A percentile compares a stretch with the other conserved stretches of the same genome.
These are phyloP conservation scores for Polydrusus pterygomalis DNA, from an alignment of 2,888 invertebrate species.

Conservation along the genomic window DNA sequence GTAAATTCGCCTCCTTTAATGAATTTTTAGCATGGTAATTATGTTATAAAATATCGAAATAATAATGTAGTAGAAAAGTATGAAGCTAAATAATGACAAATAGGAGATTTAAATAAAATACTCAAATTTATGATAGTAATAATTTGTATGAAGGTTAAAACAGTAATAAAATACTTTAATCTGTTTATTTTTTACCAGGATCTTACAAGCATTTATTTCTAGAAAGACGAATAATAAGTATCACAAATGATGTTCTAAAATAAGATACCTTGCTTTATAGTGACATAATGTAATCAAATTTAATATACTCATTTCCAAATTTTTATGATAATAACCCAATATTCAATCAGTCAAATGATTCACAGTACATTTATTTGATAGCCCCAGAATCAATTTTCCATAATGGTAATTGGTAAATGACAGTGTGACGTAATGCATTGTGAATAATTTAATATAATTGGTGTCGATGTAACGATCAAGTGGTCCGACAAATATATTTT, in stretches of 20 bases:
- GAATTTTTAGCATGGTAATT: no score
- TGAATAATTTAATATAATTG: neutral
- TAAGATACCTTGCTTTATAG: neutral
- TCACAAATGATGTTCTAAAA: neutral
- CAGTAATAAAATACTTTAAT: neutral
- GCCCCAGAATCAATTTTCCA: conserved; percentile 5
- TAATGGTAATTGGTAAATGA: conserved; percentile 14
- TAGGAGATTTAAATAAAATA: neutral
- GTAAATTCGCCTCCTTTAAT: no score
- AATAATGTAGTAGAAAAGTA: no score
- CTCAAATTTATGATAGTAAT: neutral
- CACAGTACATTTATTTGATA: neutral
- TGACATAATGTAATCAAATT: conserved; percentile 8
- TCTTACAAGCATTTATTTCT: conserved; percentile 1
- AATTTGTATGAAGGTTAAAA: neutral
- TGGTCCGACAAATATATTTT: no score
- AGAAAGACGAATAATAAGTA: neutral
- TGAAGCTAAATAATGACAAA: neutral
- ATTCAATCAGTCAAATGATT: conserved; percentile 1
- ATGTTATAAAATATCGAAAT: no score
- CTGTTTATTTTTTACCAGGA: neutral
- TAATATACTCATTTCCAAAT: conserved; percentile 9
- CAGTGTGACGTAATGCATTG: neutral
- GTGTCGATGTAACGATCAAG: no score
- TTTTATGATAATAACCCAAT: conserved; percentile 10